Base-by-base conservation (phyloP, 2,888 invertebrate genomes). In the Drosophila tripunctata region DNA sequence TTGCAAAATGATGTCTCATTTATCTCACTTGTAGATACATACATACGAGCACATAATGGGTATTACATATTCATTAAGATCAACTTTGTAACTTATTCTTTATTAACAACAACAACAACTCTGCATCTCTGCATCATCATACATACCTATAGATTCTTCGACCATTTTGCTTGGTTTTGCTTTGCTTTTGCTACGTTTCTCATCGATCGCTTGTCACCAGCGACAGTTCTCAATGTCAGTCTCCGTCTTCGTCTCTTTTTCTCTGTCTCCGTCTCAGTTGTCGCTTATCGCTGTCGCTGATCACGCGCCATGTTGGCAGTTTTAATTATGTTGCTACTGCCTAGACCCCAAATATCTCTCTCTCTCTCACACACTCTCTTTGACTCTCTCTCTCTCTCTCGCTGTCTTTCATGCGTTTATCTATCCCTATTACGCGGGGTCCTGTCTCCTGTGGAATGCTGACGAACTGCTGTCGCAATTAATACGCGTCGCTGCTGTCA, bases 221-320 rank as follows among this genome's bases (percentile, higher is more conserved):
- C 36, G 35, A 48, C 61, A 38, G 54, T 62, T 62, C 47, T 41
- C 36, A 27, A 36, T 50, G 48, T 61, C 47, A 35, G 31, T 38
- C 40, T 10, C 21, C 22, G 31, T 52, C 31, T 21, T 22, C 10
- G 30, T 67, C 27, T 27, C 27, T 10, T 40, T 38, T 27, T 27
- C 41, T 27, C 10, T 10, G 14, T 73, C 31, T 47, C 56, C 15
- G 19, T 48, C 47, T 56, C 73, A 14, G 24, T 47, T 71, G 47
- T 66, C 54, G 79, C 68, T 80, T 85, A 80, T 80, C 79, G 79
- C 70, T 65, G 86, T 76, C 73, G 73, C 74, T 82, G 86, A 85
- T 80, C 86, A 79, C 86, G 79, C 83, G 83, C 86, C 86, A 82
- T 86, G 86, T 82, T 82, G 83, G 65, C 79, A 86, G 86, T 58